A percentile compares a stretch with the other conserved stretches of the same genome.
phyloP scores from a whole-genome alignment of 2,797 vertebrate genomes.

The Notoglanidium macrostoma region DNA sequence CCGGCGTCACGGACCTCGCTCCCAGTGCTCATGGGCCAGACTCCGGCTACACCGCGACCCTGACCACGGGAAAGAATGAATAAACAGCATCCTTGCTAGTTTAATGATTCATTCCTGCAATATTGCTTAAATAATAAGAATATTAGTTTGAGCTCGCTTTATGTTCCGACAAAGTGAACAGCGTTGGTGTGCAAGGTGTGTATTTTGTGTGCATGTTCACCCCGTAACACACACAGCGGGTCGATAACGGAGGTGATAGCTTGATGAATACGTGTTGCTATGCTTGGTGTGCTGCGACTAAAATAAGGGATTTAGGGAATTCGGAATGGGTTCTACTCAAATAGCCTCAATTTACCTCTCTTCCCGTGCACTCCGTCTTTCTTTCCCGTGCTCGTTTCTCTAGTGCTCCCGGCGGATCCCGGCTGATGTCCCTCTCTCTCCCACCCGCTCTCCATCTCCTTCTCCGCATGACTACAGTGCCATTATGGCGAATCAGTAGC shows the following conservation, averaged over 20 bases:
- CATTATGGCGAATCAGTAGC: slow-evolving; percentile 48
- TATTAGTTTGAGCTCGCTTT: neutral
- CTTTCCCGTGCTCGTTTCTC: slow-evolving; percentile 50
- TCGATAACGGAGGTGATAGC: slow-evolving; percentile 33
- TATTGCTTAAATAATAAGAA: neutral
- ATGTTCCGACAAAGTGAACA: neutral
- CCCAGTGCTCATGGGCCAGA: neutral
- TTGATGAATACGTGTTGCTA: slow-evolving; percentile 39
- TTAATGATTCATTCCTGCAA: neutral
- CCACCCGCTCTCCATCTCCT: slow-evolving; percentile 33
- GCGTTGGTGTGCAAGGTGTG: neutral
- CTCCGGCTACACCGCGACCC: neutral
- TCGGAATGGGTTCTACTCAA: slow-evolving; percentile 42
- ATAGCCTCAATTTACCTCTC: slow-evolving; percentile 59
- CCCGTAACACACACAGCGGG: neutral
- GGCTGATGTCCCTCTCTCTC: slow-evolving; percentile 47
- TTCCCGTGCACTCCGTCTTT: slow-evolving; percentile 60
- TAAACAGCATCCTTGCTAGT: neutral
- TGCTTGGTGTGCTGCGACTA: slow-evolving; percentile 21
- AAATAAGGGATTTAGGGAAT: slow-evolving; percentile 40
- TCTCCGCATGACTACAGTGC: slow-evolving; percentile 43
- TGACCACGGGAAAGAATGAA: neutral
- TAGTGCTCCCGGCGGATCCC: slow-evolving; percentile 48
- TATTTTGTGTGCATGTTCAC: neutral
- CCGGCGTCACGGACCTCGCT: neutral